Evolutionary conservation across 1,140 invertebrate genomes (phyloP).

Genomic region (Elysia chlorotica): DNA sequence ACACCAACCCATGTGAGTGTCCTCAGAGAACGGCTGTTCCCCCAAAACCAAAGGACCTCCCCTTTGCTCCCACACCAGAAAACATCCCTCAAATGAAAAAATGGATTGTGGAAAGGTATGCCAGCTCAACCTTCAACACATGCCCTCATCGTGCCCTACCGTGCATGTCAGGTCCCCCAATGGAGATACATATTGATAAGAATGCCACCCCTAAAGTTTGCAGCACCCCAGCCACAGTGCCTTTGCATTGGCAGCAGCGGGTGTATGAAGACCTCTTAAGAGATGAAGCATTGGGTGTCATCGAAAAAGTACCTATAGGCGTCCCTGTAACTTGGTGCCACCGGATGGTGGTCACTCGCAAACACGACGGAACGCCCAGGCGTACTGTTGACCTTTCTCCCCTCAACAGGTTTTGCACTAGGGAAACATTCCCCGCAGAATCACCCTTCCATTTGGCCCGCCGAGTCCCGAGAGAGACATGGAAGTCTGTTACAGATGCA

Average conservation of each 20-base stretch:
- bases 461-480: no score
- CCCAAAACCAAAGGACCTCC: constrained; percentile 16
- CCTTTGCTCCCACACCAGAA: constrained; percentile 23
- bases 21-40: constrained; percentile 23
- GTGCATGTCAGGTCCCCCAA: constrained; percentile 26
- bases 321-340: constrained; percentile 33
- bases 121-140: constrained; percentile 35
- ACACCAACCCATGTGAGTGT: constrained; percentile 21
- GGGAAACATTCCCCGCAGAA: no score
- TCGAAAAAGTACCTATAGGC: constrained; percentile 33
- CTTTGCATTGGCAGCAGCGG: constrained; percentile 33
- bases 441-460: no score
- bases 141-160: constrained; percentile 36
- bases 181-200: constrained; percentile 24
- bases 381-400: no score
- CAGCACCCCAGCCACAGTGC: constrained; percentile 21
- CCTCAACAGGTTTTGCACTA: no score
- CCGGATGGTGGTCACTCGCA: constrained; percentile 29
- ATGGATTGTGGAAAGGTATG: constrained; percentile 28
- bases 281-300: constrained; percentile 32
- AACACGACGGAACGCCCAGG: no score
- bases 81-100: constrained; percentile 18
- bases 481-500: no score
- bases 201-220: constrained; percentile 14
- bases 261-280: constrained; percentile 31